Percentiles rank a stretch among this genome's conserved stretches.
phyloP scores from a whole-genome alignment of 2,113 vertebrate genomes.

The Peucedramus taeniatus region DNA sequence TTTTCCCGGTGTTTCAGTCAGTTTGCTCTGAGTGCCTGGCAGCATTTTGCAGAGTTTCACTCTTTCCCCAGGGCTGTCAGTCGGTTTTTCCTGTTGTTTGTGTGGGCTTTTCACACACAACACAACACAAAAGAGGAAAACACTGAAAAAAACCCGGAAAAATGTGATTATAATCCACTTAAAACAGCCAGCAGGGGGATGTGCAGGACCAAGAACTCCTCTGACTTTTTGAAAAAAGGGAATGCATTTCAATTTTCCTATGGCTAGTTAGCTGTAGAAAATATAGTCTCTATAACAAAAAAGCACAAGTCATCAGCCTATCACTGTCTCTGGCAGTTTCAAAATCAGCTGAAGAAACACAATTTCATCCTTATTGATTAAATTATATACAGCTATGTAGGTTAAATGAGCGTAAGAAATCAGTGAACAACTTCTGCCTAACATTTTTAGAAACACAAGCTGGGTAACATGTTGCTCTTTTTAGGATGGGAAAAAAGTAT shows the following conservation, averaged over 20 bases:
- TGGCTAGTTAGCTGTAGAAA: not conserved
- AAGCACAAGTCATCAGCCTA: not conserved
- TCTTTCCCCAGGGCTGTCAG: not conserved
- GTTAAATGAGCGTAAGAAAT: not conserved
- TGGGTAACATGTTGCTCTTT: not conserved
- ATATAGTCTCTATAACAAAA: not conserved
- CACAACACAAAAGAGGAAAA: not conserved
- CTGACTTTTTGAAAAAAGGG: not conserved
- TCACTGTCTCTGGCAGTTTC: not conserved
- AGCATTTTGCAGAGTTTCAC: not conserved
- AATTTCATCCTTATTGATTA: not conserved
- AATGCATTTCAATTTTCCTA: not conserved
- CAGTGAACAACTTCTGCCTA: not conserved
- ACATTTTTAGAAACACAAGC: not conserved
- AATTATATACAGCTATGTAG: not conserved
- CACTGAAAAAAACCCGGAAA: not conserved
- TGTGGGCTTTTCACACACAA: not conserved
- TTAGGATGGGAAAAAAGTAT: not conserved
- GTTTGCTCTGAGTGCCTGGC: not conserved
- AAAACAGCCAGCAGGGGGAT: not conserved
- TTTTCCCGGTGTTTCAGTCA: not conserved
- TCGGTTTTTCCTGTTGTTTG: not conserved
- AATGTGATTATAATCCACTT: not conserved
- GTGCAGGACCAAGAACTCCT: not conserved
- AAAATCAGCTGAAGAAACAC: not conserved